Base-by-base conservation (phyloP, 2,113 vertebrate genomes). In the Illadopsis cleaveri region DNA sequence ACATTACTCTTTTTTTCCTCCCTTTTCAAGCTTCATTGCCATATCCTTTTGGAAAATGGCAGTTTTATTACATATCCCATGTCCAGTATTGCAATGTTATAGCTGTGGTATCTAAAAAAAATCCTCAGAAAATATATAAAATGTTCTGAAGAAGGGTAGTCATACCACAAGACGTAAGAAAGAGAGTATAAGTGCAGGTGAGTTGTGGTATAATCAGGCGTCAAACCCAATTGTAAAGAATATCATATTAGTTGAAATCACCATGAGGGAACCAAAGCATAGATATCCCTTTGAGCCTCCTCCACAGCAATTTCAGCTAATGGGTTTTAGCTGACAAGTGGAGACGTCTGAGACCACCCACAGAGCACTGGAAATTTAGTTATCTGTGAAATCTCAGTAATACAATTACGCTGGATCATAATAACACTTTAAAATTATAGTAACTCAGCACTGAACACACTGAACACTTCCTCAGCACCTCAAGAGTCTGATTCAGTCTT, bases 401-500 rank as follows among this genome's bases (percentile, higher is more conserved):
- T 22, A 71, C 12, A 47, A 30, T 70, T 73, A 40, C 37, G 53
- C 54, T 58, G 38, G 12, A 30, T 44, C 68, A 51, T 2, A 54
- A 0, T 6, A 86, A 72, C 15, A 54, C 27, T 57, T 77, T 11
- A n/a, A 11, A 95, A 80, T 38, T 2, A 20, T 5, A 60, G 73
- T 23, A 73, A 75, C 44, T 37, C 57, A 56, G 24, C 22, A 38
- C 24, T 3, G 1, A 65, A 25, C 13, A 24, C 22, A 38, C 24
- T 3, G 1, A 65, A 25, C 13, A 58, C 45, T 37, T 51, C 60
- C 30, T 72, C 47, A 20, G 8, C 44, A 47, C 13, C 45, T 57
- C 19, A 28, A 40, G 60, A 65, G 64, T 56, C 35, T 1, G 1
- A 23, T 4, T 22, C n/a, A 24, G 48, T 0, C 20, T 5, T 0